Evolutionary conservation across 2,888 invertebrate species (phyloP).

Genomic region (Scaptomyza cyrtandrae): DNA sequence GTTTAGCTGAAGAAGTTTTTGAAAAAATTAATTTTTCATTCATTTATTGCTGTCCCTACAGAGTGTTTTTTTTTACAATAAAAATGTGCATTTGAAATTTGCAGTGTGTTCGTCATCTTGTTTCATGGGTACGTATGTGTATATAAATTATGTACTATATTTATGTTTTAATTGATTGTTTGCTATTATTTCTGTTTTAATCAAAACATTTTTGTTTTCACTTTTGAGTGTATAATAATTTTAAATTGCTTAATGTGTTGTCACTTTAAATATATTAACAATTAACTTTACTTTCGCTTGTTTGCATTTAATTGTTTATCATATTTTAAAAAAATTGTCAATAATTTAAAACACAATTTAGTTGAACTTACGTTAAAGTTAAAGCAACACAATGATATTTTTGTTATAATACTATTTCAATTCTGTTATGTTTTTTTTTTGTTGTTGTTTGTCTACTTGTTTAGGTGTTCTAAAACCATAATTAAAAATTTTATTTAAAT

Average conservation of each 20-base stretch:
- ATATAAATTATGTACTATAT: conserved; percentile 50
- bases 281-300: conserved; percentile 50
- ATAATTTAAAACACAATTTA: conserved; percentile 53
- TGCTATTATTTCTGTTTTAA: conserved; percentile 59
- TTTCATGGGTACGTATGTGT: conserved; percentile 25
- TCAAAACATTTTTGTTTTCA: conserved; percentile 57
- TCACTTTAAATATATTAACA: conserved; percentile 65
- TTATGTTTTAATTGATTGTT: conserved; percentile 61
- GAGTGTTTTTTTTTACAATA: conserved; percentile 37
- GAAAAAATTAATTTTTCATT: conserved; percentile 1
- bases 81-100: conserved; percentile 59
- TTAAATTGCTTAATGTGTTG: conserved; percentile 54
- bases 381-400: conserved; percentile 70
- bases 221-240: conserved; percentile 45
- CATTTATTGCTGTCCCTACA: conserved; percentile 31
- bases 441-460: conserved; percentile 45
- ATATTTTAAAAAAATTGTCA: conserved; percentile 42
- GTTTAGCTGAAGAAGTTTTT: conserved; percentile 28
- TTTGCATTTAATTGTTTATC: conserved; percentile 37
- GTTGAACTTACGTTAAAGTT: conserved; percentile 40
- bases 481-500: conserved; percentile 52
- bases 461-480: conserved; percentile 58
- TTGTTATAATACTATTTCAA: conserved; percentile 47
- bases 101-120: conserved; percentile 35
- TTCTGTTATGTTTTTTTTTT: conserved; percentile 37